A percentile compares a stretch with the other conserved stretches of the same genome.
Evolutionary conservation across 2,888 invertebrate genomes (phyloP).

Genomic region (Chloromyia formosa): DNA sequence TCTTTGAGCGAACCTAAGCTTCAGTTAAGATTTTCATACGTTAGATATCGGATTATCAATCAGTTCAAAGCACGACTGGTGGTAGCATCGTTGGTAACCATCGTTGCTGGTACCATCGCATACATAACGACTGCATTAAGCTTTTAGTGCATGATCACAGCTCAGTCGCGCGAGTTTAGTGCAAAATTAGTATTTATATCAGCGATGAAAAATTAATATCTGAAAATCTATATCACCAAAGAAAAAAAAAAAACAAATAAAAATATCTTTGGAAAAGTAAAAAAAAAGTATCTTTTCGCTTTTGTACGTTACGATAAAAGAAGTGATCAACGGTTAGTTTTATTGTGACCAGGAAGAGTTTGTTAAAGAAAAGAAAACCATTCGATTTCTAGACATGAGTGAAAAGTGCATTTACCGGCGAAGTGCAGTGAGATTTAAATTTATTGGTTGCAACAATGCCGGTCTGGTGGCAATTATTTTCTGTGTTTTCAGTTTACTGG

Average conservation of each 20-base stretch:
- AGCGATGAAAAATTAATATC: no score
- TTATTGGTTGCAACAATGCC: background rate
- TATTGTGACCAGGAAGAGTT: background rate
- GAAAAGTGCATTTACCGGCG: conserved; percentile 18
- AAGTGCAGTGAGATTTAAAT: conserved; percentile 30
- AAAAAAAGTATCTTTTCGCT: no score
- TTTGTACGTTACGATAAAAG: no score
- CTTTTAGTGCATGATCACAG: no score
- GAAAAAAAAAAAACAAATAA: no score
- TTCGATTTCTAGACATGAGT: background rate
- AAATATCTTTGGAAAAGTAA: no score
- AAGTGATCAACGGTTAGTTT: no score
- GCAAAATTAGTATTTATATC: no score
- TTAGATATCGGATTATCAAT: conserved; percentile 27
- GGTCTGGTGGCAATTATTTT: conserved; percentile 2
- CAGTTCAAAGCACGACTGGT: background rate
- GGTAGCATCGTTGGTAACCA: background rate
- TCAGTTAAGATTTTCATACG: conserved; percentile 18
- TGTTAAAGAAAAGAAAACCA: background rate
- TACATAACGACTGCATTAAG: background rate
- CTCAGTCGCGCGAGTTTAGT: no score
- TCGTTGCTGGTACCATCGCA: background rate
- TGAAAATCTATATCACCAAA: no score
- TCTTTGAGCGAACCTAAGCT: conserved; percentile 11
- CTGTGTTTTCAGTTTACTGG: conserved; percentile 43